Evolutionary conservation across 2,888 invertebrate genomes (phyloP).

Genomic region (Limnephilus lunatus): DNA sequence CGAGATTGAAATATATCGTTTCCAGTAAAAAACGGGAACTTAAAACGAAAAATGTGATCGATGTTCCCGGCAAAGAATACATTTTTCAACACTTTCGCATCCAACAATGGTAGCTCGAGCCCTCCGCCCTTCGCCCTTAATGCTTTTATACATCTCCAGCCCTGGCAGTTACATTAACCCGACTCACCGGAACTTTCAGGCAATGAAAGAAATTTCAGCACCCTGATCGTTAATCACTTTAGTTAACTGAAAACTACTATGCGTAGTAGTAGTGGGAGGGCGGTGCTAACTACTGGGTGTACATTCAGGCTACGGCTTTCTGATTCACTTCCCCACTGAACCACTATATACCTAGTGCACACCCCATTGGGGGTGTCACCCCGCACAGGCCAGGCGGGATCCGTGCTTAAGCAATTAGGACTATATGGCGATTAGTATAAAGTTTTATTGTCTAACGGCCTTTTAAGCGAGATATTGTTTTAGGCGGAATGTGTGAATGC

Average conservation of each 20-base stretch:
- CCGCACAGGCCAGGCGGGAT: slow-evolving; percentile 22
- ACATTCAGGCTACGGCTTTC: slow-evolving; percentile 29
- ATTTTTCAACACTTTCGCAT: slow-evolving; percentile 18
- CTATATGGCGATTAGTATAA: slow-evolving; percentile 40
- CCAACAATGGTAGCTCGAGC: slow-evolving; percentile 9
- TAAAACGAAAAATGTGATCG: neutral
- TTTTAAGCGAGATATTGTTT: slow-evolving; percentile 33
- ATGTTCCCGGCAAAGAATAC: slow-evolving; percentile 21
- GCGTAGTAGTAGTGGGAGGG: slow-evolving; percentile 38
- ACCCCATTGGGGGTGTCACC: slow-evolving; percentile 13
- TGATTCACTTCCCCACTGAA: slow-evolving; percentile 10
- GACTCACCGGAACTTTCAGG: slow-evolving; percentile 50
- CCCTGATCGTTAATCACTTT: slow-evolving; percentile 63
- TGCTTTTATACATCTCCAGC: slow-evolving; percentile 5
- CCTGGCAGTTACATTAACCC: slow-evolving; percentile 55
- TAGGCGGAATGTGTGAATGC: neutral
- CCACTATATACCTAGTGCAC: neutral
- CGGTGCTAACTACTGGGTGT: slow-evolving; percentile 5
- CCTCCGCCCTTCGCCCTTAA: neutral
- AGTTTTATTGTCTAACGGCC: slow-evolving; percentile 43
- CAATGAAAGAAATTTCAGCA: slow-evolving; percentile 58
- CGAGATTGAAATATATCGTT: neutral
- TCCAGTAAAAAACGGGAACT: neutral
- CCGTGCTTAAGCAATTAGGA: slow-evolving; percentile 44
- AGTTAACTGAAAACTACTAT: slow-evolving; percentile 60